Percentiles rank a stretch among this genome's conserved stretches.
phyloP scores from a whole-genome alignment of 1,140 invertebrate genomes.

The Coelopa frigida region DNA sequence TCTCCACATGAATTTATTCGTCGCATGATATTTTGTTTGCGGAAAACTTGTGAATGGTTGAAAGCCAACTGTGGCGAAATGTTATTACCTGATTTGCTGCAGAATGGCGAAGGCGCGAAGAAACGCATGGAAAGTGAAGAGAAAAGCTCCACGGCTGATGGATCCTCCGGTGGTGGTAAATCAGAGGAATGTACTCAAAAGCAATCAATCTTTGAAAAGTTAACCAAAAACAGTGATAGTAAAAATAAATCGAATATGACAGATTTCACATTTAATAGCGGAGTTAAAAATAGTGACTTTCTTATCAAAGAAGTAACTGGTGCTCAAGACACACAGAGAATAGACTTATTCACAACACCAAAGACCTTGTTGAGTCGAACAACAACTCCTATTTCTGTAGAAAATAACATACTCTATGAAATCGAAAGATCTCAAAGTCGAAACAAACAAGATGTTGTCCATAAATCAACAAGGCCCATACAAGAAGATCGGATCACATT shows the following conservation, averaged over 20 bases:
- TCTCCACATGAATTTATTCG: constrained; percentile 41
- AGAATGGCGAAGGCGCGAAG: constrained; percentile 6
- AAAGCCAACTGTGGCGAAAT: constrained; percentile 18
- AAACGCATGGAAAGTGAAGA: neutral
- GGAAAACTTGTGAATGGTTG: constrained; percentile 37
- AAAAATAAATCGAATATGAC: constrained; percentile 4
- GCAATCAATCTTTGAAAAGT: neutral
- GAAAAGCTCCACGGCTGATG: constrained; percentile 32
- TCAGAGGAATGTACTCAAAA: constrained; percentile 17
- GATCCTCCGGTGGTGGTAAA: constrained; percentile 19
- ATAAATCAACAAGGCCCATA: constrained; percentile 2
- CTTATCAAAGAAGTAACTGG: neutral
- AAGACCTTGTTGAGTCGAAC: constrained; percentile 4
- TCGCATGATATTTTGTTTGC: constrained; percentile 36
- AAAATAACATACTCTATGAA: constrained; percentile 37
- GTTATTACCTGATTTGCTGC: constrained; percentile 11
- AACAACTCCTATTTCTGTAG: constrained; percentile 28
- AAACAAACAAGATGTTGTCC: constrained; percentile 19
- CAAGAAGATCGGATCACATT: constrained; percentile 24
- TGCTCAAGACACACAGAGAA: neutral
- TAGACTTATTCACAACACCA: neutral
- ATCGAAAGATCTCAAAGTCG: constrained; percentile 34
- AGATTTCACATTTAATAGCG: neutral
- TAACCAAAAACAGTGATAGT: neutral
- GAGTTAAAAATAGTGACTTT: neutral